Conservation (phyloP, 2,797 vertebrate genomes). For the Cetoscarus ocellatus region DNA sequence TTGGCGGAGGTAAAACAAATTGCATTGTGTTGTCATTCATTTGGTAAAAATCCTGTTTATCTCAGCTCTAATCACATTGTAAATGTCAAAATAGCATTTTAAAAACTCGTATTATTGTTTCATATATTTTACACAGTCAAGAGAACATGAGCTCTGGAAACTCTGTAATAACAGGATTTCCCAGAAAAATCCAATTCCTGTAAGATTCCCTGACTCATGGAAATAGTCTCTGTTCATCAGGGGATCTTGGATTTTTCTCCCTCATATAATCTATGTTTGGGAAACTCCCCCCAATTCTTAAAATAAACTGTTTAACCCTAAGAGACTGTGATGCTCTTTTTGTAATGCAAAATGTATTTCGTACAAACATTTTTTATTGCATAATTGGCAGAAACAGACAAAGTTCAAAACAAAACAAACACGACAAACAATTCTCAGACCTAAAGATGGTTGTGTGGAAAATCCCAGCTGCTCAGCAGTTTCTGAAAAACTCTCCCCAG, state of each 20-base stretch:
- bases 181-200: slow-evolving; percentile 4
- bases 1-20: too few relatives aligned
- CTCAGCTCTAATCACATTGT: background rate
- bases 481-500: too few relatives aligned
- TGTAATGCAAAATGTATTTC: background rate
- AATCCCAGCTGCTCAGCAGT: too few relatives aligned
- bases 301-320: background rate
- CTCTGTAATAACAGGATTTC: background rate
- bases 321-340: background rate
- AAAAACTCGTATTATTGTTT: background rate
- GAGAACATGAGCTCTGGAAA: background rate
- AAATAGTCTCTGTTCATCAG: background rate
- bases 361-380: too few relatives aligned
- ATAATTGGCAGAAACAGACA: too few relatives aligned
- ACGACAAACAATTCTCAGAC: too few relatives aligned
- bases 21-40: background rate
- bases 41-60: background rate
- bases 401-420: too few relatives aligned
- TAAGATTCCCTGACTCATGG: slow-evolving; percentile 12
- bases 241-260: background rate
- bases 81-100: background rate
- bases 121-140: background rate
- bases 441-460: too few relatives aligned
- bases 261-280: background rate
- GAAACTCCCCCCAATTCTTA: background rate